Base-by-base conservation (phyloP, 2,888 invertebrate genomes). In the Leucoma salicis region DNA sequence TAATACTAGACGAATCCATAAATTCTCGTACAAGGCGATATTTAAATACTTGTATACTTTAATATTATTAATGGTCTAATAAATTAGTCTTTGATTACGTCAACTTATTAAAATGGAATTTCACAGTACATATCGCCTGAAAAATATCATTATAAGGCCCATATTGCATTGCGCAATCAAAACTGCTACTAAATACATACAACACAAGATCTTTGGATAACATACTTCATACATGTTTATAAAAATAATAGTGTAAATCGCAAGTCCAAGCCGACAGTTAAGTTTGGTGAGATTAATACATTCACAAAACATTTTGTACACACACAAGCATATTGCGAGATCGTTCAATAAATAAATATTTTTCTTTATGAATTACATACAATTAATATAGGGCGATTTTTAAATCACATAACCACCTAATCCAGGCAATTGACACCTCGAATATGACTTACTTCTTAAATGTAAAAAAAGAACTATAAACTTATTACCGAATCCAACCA, bases 201-300 rank as follows among this genome's bases (percentile, higher is more conserved):
- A 8, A 29, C 13, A 29, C 29, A 13, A 29, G 29, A 64, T 68
- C 68, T 70, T 68, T 64, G 68, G 68, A 68, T 55, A 58, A 59
- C 44, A 40, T 14, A 43, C 46, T 50, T 54, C 29, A 60, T 49
- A 53, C 46, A 24, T 21, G 3, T 8, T 4, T 27, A 27, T 1
- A 25, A 28, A 11, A 39, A 35, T 36, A 57, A 21, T 16, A 21
- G 8, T 21, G 21, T 21, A 21, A 49, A 33, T 48, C 42, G 43
- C 38, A 35, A 47, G 39, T 35, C 8, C 42, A 41, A 16, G 42
- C 35, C 53, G 41, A 36, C 33, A 21, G 27, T 34, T 38, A 33
- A 42, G 32, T 36, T 36, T 31, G 24, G 33, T 11, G 8, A 36
- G 27, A 32, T 21, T 29, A 24, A 25, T 15, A 38, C 24, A 13